Evolutionary conservation across 2,888 invertebrate genomes (phyloP), one percentile per base, ranked within the genome.

Genomic region (Ennomos erosarius): DNA sequence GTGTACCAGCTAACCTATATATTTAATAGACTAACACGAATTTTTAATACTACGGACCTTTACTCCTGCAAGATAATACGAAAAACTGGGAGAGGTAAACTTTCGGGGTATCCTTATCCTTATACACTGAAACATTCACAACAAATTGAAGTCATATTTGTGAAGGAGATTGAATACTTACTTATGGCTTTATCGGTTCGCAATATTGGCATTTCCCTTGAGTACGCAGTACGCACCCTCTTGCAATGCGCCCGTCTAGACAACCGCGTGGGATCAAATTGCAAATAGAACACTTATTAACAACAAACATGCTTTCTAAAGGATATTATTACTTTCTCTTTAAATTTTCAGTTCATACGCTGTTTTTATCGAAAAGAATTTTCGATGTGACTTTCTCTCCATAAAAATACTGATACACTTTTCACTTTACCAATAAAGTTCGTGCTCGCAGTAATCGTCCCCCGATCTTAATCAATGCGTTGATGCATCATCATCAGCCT

Each of bases 181-280:
- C n/a, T n/a, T n/a, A 81, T 81, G 75, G 85, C 75, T 84, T 82
- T 84, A 84, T 87, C 84, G 83, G 79, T 84, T 84, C 70, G 78
- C 78, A 84, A 87, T 82, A 81, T 84, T 84, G 8, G 10, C 37
- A 78, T 66, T 63, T 64, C 83, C 84, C 79, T 67, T 64, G 79
- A 75, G 81, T 76, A 80, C 78, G 76, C 80, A 75, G 81, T 76
- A 80, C 78, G 76, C 80, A 82, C 87, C 87, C 86, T 82, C 77
- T 57, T 59, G 58, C n/a, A n/a, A n/a, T n/a, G n/a, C 55, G 63
- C 70, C 64, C 71, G 90, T 90, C 90, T 90, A 90, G 90, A 90
- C 90, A 77, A 76, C 53, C 67, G 67, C 76, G 75, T 74, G 75
- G 73, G 76, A 84, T 83, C 76, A 80, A 79, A 75, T 74, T 73